These are phyloP conservation scores for Psophia crepitans DNA, from an alignment of 2,113 vertebrate species.

Conservation along the genomic window DNA sequence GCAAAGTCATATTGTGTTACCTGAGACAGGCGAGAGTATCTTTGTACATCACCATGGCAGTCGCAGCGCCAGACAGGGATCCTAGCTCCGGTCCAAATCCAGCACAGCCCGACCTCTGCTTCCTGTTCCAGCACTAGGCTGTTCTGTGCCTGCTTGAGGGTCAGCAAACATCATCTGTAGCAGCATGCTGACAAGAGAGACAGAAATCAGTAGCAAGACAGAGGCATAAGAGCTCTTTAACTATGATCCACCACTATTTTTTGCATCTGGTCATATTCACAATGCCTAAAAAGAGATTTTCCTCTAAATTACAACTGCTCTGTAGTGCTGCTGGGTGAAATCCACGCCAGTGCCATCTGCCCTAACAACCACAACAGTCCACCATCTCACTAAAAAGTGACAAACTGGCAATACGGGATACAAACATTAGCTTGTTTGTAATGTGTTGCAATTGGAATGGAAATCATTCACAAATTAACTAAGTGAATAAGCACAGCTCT, in stretches of 20 bases:
- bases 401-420: background rate
- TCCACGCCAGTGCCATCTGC: background rate
- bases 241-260: background rate
- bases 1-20: background rate
- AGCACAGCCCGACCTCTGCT: background rate
- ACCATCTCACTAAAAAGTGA: background rate
- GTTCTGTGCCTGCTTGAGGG: slow-evolving; percentile 16
- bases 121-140: background rate
- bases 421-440: background rate
- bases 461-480: slow-evolving; percentile 5
- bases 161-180: background rate
- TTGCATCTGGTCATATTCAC: background rate
- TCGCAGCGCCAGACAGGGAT: background rate
- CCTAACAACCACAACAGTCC: background rate
- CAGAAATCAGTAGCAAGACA: background rate
- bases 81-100: background rate
- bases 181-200: background rate
- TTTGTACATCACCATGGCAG: background rate
- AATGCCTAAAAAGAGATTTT: background rate
- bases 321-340: background rate
- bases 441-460: background rate
- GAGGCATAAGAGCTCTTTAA: background rate
- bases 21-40: background rate
- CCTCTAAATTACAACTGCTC: background rate
- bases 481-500: slow-evolving; percentile 26